Conservation (phyloP, 2,888 invertebrate genomes). For the Stegana nigrithorax region DNA sequence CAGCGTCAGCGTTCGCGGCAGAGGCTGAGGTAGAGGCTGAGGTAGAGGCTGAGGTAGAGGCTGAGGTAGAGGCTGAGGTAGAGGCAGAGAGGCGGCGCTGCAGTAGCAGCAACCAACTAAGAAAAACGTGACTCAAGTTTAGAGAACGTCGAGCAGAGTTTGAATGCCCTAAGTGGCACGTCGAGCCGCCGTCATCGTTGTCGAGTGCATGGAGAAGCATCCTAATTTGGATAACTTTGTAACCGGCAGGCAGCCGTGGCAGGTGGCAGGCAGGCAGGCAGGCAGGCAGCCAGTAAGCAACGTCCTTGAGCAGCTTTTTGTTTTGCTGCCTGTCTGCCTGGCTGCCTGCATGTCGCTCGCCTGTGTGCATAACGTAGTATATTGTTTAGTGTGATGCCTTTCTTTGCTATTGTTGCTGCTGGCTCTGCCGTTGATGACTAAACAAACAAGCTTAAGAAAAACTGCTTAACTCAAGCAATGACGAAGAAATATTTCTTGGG, state of each 20-base stretch:
- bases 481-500: too few relatives aligned
- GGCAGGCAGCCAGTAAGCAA: too few relatives aligned
- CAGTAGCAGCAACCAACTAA: neutral
- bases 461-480: neutral
- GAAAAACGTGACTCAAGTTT: slow-evolving; percentile 56
- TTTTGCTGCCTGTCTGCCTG: neutral
- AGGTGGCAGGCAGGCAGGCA: too few relatives aligned
- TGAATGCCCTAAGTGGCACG: too few relatives aligned
- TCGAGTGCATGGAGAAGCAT: slow-evolving; percentile 42
- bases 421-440: slow-evolving; percentile 12
- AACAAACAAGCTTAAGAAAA: neutral
- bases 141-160: slow-evolving; percentile 27
- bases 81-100: too few relatives aligned
- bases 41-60: too few relatives aligned
- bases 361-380: too few relatives aligned
- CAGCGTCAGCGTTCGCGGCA: slow-evolving; percentile 6
- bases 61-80: too few relatives aligned
- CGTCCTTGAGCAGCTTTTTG: slow-evolving; percentile 46
- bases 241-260: too few relatives aligned
- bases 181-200: slow-evolving; percentile 24
- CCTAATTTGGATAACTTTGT: slow-evolving; percentile 47
- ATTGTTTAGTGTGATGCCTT: neutral
- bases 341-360: neutral
- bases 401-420: neutral
- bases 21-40: slow-evolving; percentile 3